Conservation (phyloP, 1,140 invertebrate species). For the Pogonus chalceus region DNA sequence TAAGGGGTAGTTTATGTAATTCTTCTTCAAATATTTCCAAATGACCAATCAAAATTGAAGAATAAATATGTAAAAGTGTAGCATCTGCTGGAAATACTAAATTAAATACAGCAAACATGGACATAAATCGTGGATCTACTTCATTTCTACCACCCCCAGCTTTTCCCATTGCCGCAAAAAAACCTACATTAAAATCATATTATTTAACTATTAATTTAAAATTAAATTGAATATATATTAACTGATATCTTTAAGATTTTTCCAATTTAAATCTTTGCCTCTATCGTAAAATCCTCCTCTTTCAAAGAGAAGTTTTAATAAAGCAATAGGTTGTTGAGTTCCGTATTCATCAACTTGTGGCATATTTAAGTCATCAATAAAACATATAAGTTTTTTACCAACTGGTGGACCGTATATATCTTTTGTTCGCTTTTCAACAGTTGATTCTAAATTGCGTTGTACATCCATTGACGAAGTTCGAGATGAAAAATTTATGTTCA, state of each 20-base stretch:
- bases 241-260: conserved; percentile 71
- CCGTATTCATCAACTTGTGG: conserved; percentile 77
- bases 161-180: conserved; percentile 70
- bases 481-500: conserved; percentile 84
- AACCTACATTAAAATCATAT: conserved; percentile 38
- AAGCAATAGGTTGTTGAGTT: conserved; percentile 84
- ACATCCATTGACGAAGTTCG: conserved; percentile 81
- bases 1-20: conserved; percentile 50
- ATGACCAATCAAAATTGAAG: conserved; percentile 70
- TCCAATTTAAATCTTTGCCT: conserved; percentile 85
- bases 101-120: conserved; percentile 79
- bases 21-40: conserved; percentile 54
- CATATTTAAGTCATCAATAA: conserved; percentile 93
- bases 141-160: conserved; percentile 78
- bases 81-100: conserved; percentile 68
- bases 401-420: conserved; percentile 78
- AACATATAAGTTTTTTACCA: conserved; percentile 77
- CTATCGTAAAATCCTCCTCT: conserved; percentile 77
- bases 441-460: conserved; percentile 74
- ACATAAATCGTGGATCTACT: conserved; percentile 81
- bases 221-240: conserved; percentile 20
- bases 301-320: conserved; percentile 79
- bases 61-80: conserved; percentile 74
- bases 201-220: background rate
- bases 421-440: conserved; percentile 80